Conservation (phyloP, 2,797 vertebrate genomes). For the Erethizon dorsatum region DNA sequence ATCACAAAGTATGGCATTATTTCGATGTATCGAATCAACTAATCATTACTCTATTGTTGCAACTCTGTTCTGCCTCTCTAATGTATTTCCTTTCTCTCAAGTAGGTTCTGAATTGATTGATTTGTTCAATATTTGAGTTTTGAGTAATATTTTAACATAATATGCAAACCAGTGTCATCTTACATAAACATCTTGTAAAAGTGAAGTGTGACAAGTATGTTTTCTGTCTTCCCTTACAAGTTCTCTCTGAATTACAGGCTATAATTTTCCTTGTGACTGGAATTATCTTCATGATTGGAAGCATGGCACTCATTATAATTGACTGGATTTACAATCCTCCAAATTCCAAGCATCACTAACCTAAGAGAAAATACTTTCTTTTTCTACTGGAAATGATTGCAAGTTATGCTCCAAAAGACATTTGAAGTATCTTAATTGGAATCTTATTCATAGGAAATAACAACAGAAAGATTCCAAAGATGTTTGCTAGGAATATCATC, state of each 20-base stretch:
- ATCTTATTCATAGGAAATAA: conserved; percentile 85
- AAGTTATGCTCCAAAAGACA: conserved; percentile 84
- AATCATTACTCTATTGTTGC: not conserved
- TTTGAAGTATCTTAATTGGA: conserved; percentile 68
- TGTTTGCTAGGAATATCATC: conserved; percentile 85
- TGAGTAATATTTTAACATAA: not conserved
- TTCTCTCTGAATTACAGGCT: conserved; percentile 90
- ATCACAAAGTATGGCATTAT: not conserved
- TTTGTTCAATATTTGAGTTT: not conserved
- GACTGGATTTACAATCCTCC: conserved; percentile 97
- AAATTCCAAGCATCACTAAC: conserved; percentile 93
- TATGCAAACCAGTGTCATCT: not conserved
- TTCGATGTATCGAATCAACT: not conserved
- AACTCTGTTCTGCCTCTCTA: not conserved
- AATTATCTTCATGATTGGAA: conserved; percentile 97
- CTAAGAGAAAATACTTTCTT: conserved; percentile 62
- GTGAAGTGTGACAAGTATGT: not conserved
- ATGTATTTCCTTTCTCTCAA: not conserved
- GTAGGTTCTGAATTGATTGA: not conserved
- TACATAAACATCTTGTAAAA: not conserved
- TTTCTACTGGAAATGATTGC: conserved; percentile 74
- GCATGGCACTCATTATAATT: conserved; percentile 95
- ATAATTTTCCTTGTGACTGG: conserved; percentile 95
- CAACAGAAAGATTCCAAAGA: conserved; percentile 88
- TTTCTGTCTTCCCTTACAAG: conserved; percentile 49